phyloP scores from a whole-genome alignment of 2,113 vertebrate genomes.

The Loxodonta africana region DNA sequence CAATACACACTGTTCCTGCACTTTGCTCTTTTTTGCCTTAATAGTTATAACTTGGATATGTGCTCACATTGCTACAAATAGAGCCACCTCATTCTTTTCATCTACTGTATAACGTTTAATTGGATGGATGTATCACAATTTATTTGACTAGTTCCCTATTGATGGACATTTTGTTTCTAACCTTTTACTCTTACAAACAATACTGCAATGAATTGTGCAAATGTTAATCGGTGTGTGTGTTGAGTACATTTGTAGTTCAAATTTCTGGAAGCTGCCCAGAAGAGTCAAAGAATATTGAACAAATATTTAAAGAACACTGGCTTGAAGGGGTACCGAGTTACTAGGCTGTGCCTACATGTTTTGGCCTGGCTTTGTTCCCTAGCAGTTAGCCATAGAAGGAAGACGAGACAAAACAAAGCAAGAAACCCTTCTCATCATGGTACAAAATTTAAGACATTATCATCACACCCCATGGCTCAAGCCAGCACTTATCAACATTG shows the following conservation, averaged over 20 bases:
- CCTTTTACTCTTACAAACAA: conserved; percentile 47
- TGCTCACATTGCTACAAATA: neutral
- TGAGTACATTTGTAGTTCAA: conserved; percentile 23
- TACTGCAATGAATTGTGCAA: neutral
- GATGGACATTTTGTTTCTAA: neutral
- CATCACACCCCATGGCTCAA: neutral
- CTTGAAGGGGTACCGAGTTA: neutral
- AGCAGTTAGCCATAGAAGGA: neutral
- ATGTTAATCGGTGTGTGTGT: neutral
- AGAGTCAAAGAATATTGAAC: conserved; percentile 33
- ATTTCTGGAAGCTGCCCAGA: conserved; percentile 16
- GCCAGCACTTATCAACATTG: neutral
- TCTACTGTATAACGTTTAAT: neutral
- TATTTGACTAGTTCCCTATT: neutral
- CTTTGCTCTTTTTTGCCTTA: neutral
- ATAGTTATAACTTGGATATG: neutral
- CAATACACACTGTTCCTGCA: neutral
- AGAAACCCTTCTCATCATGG: neutral
- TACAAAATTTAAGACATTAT: neutral
- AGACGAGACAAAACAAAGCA: neutral
- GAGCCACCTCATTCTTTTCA: neutral
- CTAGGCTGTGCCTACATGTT: neutral
- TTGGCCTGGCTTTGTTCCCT: neutral
- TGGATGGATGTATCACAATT: neutral
- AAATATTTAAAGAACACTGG: conserved; percentile 52